phyloP scores from a whole-genome alignment of 1,140 invertebrate genomes.

The Drosophila pallidifrons region DNA sequence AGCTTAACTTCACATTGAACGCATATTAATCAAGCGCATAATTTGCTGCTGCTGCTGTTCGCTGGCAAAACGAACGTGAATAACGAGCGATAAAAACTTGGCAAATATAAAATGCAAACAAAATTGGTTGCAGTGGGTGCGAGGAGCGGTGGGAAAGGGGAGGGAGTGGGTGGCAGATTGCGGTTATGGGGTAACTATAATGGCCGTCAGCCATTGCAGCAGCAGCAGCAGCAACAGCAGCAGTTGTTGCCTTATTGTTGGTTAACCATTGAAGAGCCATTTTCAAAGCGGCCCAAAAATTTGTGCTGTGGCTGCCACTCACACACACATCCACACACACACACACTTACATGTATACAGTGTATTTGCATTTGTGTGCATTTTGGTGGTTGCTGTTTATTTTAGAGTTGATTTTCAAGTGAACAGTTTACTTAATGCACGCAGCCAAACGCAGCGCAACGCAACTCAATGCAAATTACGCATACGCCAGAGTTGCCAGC shows the following conservation, averaged over 20 bases:
- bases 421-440: constrained; percentile 83
- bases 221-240: constrained; percentile 35
- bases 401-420: constrained; percentile 84
- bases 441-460: constrained; percentile 33
- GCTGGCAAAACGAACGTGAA: constrained; percentile 52
- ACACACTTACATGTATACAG: neutral
- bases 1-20: constrained; percentile 58
- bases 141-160: neutral
- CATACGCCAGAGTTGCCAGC: constrained; percentile 75
- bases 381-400: constrained; percentile 75
- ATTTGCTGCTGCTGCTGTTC: constrained; percentile 64
- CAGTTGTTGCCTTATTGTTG: constrained; percentile 73
- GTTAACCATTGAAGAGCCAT: constrained; percentile 77
- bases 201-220: constrained; percentile 70
- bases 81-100: constrained; percentile 81
- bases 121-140: constrained; percentile 45
- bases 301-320: constrained; percentile 35
- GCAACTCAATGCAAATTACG: constrained; percentile 74
- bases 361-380: constrained; percentile 57
- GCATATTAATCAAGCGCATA: constrained; percentile 81
- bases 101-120: constrained; percentile 82
- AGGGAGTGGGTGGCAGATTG: neutral
- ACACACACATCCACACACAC: constrained; percentile 1
- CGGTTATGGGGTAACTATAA: constrained; percentile 38
- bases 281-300: constrained; percentile 60